A percentile compares a stretch with the other conserved stretches of the same genome.
Conservation (phyloP, 2,797 vertebrate species). For the Myripristis murdjan region DNA sequence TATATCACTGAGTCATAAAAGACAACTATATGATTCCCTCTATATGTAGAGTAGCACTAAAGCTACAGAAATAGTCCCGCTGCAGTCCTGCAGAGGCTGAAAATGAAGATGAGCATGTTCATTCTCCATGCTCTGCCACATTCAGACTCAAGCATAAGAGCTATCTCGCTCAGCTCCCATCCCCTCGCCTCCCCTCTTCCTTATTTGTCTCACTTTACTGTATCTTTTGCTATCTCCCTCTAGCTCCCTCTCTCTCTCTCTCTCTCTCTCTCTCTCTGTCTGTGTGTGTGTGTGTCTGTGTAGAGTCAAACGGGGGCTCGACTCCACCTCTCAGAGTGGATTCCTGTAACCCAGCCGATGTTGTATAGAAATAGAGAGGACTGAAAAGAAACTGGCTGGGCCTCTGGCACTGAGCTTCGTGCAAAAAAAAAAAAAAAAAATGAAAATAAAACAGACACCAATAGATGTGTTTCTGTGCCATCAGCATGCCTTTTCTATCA, state of each 20-base stretch:
- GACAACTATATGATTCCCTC: slow-evolving; percentile 65
- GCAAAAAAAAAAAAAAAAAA: slow-evolving; percentile 43
- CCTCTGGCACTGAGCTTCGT: slow-evolving; percentile 43
- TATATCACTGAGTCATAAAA: slow-evolving; percentile 81
- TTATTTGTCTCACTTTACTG: slow-evolving; percentile 16
- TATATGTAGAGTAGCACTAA: neutral
- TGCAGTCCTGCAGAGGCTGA: slow-evolving; percentile 22
- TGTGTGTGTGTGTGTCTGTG: too few relatives aligned
- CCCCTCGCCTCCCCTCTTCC: slow-evolving; percentile 31
- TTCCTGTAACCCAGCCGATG: slow-evolving; percentile 15
- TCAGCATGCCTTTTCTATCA: slow-evolving; percentile 28
- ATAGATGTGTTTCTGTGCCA: slow-evolving; percentile 59
- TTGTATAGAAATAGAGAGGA: slow-evolving; percentile 45
- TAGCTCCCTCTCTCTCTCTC: slow-evolving; percentile 4
- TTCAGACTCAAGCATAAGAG: slow-evolving; percentile 32
- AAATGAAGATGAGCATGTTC: slow-evolving; percentile 68
- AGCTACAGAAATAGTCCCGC: slow-evolving; percentile 19
- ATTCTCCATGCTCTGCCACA: slow-evolving; percentile 45
- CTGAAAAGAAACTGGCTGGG: slow-evolving; percentile 46
- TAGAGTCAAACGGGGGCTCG: neutral
- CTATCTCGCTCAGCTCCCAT: slow-evolving; percentile 27
- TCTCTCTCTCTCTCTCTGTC: too few relatives aligned
- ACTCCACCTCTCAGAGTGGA: slow-evolving; percentile 25
- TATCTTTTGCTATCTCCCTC: slow-evolving; percentile 21
- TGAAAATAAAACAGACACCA: slow-evolving; percentile 42